Evolutionary conservation across 2,113 vertebrate genomes (phyloP), one percentile per base, ranked within the genome.

Genomic region (Sialia sialis): DNA sequence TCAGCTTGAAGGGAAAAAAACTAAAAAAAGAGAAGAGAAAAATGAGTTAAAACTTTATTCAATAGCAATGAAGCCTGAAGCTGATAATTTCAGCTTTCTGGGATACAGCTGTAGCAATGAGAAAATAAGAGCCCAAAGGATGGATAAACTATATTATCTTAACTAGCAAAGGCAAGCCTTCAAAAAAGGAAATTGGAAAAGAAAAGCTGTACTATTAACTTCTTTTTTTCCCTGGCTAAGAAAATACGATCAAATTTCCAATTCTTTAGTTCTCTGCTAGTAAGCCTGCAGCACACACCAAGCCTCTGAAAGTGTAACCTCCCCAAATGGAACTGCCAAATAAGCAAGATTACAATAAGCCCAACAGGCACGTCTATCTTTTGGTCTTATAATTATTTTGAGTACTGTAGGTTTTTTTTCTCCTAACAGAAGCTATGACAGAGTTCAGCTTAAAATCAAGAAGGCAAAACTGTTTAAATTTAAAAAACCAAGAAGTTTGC

Each of bases 41-140:
- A 95, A 84, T 14, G 19, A 79, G 44, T 82, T 94, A 79, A 81
- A 95, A 91, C 70, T 94, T 93, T 84, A 94, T 83, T 96, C 75
- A 85, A 74, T 76, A 91, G 32, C 59, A 82, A 91, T 73, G 92
- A 90, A 96, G 81, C 84, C 95, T 75, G 70, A 89, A 94, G 95
- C 69, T 92, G 89, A 75, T 69, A 56, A 91, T 87, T 96, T 94
- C 48, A 51, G 15, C 75, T 44, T 66, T 80, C 78, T 30, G 60
- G 77, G 62, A 66, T 89, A 87, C 84, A 94, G 75, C 84, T 91
- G 39, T 74, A 88, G 55, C 63, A 80, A 83, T 41, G 63, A 94
- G 89, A 93, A 96, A 96, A 92, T 87, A 94, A 94, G 72, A 93
- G 89, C 84, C 78, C 84, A 93, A 69, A 96, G 87, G 81, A 92